phyloP scores from a whole-genome alignment of 1,140 invertebrate genomes.

The Frieseomelitta varia region DNA sequence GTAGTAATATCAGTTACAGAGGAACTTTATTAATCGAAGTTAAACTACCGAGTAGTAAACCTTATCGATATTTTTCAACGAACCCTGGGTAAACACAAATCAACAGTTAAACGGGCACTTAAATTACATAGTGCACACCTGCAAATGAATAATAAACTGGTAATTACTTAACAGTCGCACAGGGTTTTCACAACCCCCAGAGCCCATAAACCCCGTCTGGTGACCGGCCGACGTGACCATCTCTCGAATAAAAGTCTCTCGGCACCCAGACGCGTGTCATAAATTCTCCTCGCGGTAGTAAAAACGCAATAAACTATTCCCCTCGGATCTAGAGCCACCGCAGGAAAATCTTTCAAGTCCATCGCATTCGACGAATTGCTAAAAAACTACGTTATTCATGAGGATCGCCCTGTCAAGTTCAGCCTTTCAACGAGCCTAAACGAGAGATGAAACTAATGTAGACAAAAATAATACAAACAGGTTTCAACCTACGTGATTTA shows the following conservation, averaged over 20 bases:
- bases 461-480: no score
- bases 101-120: neutral
- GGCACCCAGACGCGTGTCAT: neutral
- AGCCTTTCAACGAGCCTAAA: neutral
- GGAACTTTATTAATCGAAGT: no score
- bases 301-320: constrained; percentile 12
- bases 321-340: neutral
- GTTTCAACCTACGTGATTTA: no score
- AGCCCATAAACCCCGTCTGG: neutral
- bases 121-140: neutral
- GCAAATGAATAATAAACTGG: neutral
- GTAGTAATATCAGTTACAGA: no score
- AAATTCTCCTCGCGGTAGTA: neutral
- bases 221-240: neutral
- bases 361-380: neutral
- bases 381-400: neutral
- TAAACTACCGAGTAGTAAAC: no score
- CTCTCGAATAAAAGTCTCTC: neutral
- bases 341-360: neutral
- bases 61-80: neutral
- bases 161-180: constrained; percentile 4
- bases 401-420: neutral
- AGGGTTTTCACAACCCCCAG: neutral
- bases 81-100: neutral
- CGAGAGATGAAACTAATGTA: no score